These are phyloP conservation scores for Diphyllodes magnificus DNA, from an alignment of 2,113 vertebrate genomes.

Conservation along the genomic window DNA sequence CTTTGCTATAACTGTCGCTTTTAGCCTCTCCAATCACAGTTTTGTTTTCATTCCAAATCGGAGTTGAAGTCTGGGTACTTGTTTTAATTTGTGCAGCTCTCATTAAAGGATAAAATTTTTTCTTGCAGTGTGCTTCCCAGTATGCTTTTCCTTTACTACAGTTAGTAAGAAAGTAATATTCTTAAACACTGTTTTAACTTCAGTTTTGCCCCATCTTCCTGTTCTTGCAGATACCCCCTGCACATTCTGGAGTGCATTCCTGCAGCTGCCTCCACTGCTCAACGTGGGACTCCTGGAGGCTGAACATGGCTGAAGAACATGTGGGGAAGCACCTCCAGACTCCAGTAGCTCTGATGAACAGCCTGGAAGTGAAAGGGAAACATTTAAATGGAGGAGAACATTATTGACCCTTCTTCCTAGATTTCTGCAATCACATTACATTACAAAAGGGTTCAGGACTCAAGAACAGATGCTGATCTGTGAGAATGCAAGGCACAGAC, in stretches of 20 bases:
- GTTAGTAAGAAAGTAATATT: not conserved
- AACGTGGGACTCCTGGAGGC: fast-evolving
- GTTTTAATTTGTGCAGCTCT: not conserved
- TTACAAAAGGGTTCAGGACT: not conserved
- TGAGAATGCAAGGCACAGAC: not conserved
- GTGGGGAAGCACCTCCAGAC: not conserved
- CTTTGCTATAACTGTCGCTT: not conserved
- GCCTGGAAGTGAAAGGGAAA: not conserved
- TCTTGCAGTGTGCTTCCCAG: not conserved
- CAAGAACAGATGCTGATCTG: not conserved
- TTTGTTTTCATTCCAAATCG: not conserved
- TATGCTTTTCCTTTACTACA: not conserved
- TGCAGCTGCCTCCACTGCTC: not conserved
- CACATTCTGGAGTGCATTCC: fast-evolving
- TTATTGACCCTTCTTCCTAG: not conserved
- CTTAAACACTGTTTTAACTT: not conserved
- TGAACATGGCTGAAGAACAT: fast-evolving
- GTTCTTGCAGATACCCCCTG: not conserved
- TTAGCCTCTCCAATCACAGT: not conserved
- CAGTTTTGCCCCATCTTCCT: not conserved
- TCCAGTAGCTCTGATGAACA: not conserved
- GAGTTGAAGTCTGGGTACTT: not conserved
- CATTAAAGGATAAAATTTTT: not conserved
- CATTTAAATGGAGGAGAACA: not conserved
- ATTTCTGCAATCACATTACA: not conserved